Base-by-base conservation (phyloP, 1,140 invertebrate species). In the Drosophila auraria region DNA sequence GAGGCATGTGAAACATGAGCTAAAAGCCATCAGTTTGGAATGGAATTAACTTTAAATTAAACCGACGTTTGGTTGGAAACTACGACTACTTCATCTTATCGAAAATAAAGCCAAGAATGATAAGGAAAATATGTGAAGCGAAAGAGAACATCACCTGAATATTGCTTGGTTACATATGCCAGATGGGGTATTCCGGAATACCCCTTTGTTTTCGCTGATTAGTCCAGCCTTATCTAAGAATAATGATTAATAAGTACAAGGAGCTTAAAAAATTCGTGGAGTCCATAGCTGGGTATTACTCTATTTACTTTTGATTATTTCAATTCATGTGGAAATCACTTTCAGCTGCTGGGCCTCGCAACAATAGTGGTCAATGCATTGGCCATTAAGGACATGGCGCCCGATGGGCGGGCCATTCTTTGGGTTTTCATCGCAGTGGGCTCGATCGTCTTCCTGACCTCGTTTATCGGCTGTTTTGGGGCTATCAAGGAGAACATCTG, bases 391-490 rank as follows among this genome's bases (percentile, higher is more conserved):
- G 65, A 80, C 25, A 72, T 79, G 6, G 54, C 33, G 30, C 6
- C 51, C 0, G 72, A 87, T 7, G 36, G 50, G 17, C 66, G 65
- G 11, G 40, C 63, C 25, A 17, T 87, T 17, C 30, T 77, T 5
- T 73, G 80, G 47, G 30, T 95, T 95, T 74, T 95, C 23, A 87
- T 92, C 15, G 74, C 83, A 1, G 54, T 91, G 5, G 83, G 83
- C 0, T 72, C 73, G 8, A 44, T 91, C 20, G 74, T 80, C 11
- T 87, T 92, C 36, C 27, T 90, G 5, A 61, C 82, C 7, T 87
- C 96, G 2, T 97, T 97, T 94, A 96, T 97, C 82, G 97, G 97
- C 78, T 97, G 97, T 92, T 97, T 96, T 80, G 97, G 97, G 17
- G 96, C 97, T 2, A 95, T 97, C 54, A 95, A 95, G 73, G 96